phyloP scores from a whole-genome alignment of 2,797 vertebrate species.

The Parauchenoglanis ngamensis region DNA sequence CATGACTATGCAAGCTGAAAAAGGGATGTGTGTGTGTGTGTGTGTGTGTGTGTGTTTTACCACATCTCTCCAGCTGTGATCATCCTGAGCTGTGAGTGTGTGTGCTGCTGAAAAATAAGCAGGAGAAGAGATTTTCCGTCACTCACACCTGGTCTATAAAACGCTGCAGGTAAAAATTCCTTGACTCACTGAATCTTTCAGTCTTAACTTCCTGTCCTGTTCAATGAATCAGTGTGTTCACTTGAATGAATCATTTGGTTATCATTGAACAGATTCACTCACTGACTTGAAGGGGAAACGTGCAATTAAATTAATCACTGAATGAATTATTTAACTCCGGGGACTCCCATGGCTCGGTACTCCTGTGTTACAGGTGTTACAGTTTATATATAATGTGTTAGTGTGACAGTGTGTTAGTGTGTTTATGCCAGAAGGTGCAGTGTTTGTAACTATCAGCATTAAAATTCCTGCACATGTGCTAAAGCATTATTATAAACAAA shows the following conservation, averaged over 20 bases:
- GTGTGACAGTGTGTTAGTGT: neutral
- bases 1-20: neutral
- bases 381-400: neutral
- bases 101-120: neutral
- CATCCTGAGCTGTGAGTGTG: neutral
- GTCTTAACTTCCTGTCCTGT: neutral
- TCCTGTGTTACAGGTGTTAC: neutral
- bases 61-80: slow-evolving; percentile 35
- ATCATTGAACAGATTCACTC: neutral
- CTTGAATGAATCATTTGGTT: neutral
- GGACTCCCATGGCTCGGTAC: neutral
- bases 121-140: neutral
- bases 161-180: neutral
- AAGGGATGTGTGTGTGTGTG: neutral
- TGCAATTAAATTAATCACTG: neutral
- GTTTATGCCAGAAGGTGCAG: neutral
- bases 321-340: neutral
- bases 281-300: neutral
- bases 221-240: neutral
- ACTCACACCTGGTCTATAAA: neutral
- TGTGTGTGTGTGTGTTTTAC: slow-evolving; percentile 26
- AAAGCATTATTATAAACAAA: neutral
- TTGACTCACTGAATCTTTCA: neutral
- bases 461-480: neutral
- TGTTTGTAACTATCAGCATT: neutral